These are phyloP conservation scores for Antechinus stuartii DNA, from an alignment of 2,113 vertebrate genomes.

Conservation along the genomic window DNA sequence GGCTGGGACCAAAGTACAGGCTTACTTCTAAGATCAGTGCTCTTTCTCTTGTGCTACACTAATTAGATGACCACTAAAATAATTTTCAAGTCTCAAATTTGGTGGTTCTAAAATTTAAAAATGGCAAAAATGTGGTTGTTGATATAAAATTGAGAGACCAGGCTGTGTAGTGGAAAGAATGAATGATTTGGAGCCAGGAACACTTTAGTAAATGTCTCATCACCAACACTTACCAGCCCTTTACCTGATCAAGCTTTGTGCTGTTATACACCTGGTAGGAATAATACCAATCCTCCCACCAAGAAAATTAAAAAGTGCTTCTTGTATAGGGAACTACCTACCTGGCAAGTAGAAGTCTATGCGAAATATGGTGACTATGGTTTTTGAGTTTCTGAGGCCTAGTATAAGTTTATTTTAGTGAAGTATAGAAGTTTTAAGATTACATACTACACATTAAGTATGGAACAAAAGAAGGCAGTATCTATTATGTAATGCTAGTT, in stretches of 20 bases:
- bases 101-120: not conserved
- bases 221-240: not conserved
- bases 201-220: not conserved
- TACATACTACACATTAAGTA: rapidly evolving
- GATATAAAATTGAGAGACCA: not conserved
- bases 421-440: not conserved
- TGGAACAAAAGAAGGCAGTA: not conserved
- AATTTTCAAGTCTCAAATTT: not conserved
- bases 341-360: not conserved
- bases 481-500: rapidly evolving
- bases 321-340: not conserved
- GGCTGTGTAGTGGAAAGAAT: not conserved
- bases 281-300: not conserved
- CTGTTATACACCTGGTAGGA: not conserved
- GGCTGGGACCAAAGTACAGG: not conserved
- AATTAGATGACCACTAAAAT: not conserved
- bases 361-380: not conserved
- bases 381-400: not conserved
- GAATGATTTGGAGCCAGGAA: not conserved
- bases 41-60: not conserved
- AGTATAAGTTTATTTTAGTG: not conserved
- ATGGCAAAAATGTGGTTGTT: not conserved
- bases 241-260: not conserved
- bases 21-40: not conserved
- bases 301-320: not conserved